Percentiles rank a stretch among this genome's conserved stretches.
phyloP scores from a whole-genome alignment of 1,140 invertebrate genomes.

The Arctopsyche grandis region DNA sequence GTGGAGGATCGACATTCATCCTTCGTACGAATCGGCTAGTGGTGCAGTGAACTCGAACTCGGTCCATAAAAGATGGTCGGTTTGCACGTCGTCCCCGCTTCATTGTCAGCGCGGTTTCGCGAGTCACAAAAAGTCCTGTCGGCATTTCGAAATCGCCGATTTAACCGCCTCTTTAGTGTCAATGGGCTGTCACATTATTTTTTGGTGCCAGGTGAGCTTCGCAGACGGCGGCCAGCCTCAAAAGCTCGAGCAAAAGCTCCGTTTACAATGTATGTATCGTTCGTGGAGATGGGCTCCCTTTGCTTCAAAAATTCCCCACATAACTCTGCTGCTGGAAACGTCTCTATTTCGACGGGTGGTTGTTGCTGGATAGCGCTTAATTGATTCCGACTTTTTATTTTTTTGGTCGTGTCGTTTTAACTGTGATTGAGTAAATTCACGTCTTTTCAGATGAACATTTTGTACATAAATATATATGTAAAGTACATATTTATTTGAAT shows the following conservation, averaged over 20 bases:
- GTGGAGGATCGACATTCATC: no score
- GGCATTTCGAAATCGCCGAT: constrained; percentile 45
- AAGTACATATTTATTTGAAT: no score
- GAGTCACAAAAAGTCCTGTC: no score
- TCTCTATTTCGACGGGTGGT: background rate
- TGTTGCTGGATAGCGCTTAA: background rate
- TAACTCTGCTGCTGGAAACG: background rate
- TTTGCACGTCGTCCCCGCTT: no score
- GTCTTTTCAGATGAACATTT: no score
- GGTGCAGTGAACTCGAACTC: no score
- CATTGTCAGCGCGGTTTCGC: no score
- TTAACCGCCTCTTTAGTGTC: constrained; percentile 52
- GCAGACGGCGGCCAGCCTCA: constrained; percentile 2
- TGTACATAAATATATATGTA: no score
- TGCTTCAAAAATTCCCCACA: background rate
- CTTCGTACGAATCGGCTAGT: no score
- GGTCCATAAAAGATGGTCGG: no score
- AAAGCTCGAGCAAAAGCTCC: constrained; percentile 17
- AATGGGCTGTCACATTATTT: constrained; percentile 52
- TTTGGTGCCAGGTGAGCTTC: constrained; percentile 38
- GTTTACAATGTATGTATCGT: background rate
- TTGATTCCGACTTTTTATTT: background rate
- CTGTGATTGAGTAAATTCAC: no score
- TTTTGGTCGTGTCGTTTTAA: background rate
- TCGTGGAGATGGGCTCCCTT: background rate